Conservation (phyloP, 2,888 invertebrate species). For the Axea sp. region DNA sequence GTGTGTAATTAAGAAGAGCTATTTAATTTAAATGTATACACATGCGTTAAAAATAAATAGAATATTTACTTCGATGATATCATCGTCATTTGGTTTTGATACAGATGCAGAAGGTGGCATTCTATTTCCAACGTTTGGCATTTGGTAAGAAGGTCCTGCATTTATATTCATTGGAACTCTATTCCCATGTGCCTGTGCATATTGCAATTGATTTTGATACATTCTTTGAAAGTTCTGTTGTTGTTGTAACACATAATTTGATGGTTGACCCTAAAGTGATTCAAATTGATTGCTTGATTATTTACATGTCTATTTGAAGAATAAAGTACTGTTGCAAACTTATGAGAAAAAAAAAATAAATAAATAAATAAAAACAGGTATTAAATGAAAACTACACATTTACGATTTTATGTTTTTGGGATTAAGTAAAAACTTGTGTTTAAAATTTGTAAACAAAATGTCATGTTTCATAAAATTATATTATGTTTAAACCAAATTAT, state of each 20-base stretch:
- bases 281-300: background rate
- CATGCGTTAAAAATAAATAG: background rate
- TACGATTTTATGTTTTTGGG: too few relatives aligned
- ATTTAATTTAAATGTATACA: too few relatives aligned
- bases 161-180: constrained; percentile 1
- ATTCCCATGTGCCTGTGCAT: constrained; percentile 33
- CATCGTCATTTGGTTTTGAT: constrained; percentile 3
- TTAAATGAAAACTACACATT: too few relatives aligned
- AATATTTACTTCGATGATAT: constrained; percentile 11
- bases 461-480: too few relatives aligned
- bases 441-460: too few relatives aligned
- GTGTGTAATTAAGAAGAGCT: too few relatives aligned
- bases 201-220: constrained; percentile 20
- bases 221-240: constrained; percentile 6
- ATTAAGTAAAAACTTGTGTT: too few relatives aligned
- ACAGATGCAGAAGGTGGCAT: background rate
- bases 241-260: constrained; percentile 12
- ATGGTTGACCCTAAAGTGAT: background rate
- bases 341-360: too few relatives aligned
- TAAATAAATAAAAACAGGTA: too few relatives aligned
- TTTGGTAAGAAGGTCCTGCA: constrained; percentile 32
- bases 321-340: too few relatives aligned
- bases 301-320: too few relatives aligned
- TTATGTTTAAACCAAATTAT: too few relatives aligned
- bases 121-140: constrained; percentile 6